Base-by-base conservation (phyloP, 2,888 invertebrate species). In the Micoletzkya japonica region DNA sequence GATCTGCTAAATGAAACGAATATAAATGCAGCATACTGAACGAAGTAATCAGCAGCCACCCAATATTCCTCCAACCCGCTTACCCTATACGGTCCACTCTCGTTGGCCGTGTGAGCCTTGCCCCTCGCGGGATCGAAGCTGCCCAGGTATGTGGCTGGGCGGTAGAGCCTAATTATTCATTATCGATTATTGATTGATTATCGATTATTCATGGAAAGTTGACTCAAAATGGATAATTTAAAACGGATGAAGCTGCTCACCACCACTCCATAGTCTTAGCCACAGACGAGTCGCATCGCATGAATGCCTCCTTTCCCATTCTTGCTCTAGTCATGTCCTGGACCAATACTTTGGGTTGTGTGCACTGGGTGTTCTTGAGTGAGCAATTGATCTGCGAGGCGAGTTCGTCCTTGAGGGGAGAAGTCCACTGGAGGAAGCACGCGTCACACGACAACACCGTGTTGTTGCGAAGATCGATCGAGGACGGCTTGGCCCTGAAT, bases 401-500 rank as follows among this genome's bases (percentile, higher is more conserved):
- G n/a, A n/a, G n/a, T n/a, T n/a, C n/a, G n/a, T n/a, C n/a, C n/a
- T n/a, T n/a, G n/a, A n/a, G 57, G 3, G 75, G 74, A 24, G 72
- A 50, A 17, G 75, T 57, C 77, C 77, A 77, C 36, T 64, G 56
- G 24, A 75, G 57, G 30, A 75, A 59, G 52, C 77, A 77, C 30
- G 64, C 34, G 30, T 75, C 70, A 49, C 75, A 75, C 6, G 66
- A 28, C 28, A 71, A 70, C 4, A 44, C 3, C 54, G 50, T 30
- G 56, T 7, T 14, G 66, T 28, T 17, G 50, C 24, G 32, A 30
- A 49, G 49, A 37, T 26, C 36, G 36, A 37, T 17, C 32, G 37
- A 26, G 32, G 6, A 59, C 14, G n/a, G 30, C 32, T 4, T 30
- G 32, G n/a, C 26, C 30, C 32, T 4, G 58, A n/a, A n/a, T n/a